A percentile compares a stretch with the other conserved stretches of the same genome.
These are phyloP conservation scores for Drosophila mojavensis DNA, from an alignment of 1,140 invertebrate species.

Conservation along the genomic window DNA sequence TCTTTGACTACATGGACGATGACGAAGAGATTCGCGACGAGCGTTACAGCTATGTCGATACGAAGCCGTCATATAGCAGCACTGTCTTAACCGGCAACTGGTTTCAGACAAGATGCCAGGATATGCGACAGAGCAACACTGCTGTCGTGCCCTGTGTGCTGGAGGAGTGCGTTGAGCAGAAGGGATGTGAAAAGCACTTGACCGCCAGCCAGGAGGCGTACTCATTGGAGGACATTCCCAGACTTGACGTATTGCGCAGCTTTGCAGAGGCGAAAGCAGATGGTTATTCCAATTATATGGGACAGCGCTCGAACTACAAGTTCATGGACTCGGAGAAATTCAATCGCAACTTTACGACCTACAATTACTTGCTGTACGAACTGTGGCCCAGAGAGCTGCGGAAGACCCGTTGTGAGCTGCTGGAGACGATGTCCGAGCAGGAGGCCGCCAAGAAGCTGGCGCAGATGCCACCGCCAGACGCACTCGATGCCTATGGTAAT, in stretches of 20 bases:
- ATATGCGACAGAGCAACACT: slow-evolving; percentile 1
- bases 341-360: slow-evolving; percentile 46
- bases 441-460: neutral
- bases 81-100: slow-evolving; percentile 39
- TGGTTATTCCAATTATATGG: slow-evolving; percentile 12
- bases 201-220: slow-evolving; percentile 29
- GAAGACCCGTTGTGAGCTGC: neutral
- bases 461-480: slow-evolving; percentile 8
- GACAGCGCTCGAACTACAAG: slow-evolving; percentile 3
- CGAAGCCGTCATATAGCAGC: slow-evolving; percentile 38
- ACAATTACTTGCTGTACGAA: slow-evolving; percentile 46
- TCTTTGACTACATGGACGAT: slow-evolving; percentile 3
- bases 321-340: slow-evolving; percentile 31
- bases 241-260: neutral
- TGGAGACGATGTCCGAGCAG: neutral
- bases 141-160: slow-evolving; percentile 38
- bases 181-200: slow-evolving; percentile 23
- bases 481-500: slow-evolving; percentile 41
- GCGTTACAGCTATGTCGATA: slow-evolving; percentile 29
- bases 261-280: neutral
- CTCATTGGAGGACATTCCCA: neutral
- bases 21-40: slow-evolving; percentile 4
- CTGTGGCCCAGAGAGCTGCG: slow-evolving; percentile 29
- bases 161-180: neutral
- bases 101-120: slow-evolving; percentile 7